phyloP scores from a whole-genome alignment of 2,113 vertebrate genomes.

The Phocoena phocoena region DNA sequence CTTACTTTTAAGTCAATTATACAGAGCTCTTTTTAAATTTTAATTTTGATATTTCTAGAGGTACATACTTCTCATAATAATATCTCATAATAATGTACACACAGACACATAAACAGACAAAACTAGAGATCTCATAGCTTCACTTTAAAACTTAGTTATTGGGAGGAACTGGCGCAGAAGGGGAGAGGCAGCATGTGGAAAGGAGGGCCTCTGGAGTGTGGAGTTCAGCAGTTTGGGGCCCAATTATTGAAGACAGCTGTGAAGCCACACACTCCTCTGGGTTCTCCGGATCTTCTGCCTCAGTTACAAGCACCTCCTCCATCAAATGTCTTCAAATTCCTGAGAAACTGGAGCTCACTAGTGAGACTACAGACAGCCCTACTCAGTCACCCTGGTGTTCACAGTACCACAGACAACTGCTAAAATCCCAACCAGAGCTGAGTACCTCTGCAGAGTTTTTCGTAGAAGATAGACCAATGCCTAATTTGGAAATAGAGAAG shows the following conservation, averaged over 20 bases:
- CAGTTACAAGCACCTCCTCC: slow-evolving; percentile 80
- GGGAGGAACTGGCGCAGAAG: too few species aligned
- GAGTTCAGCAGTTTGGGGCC: slow-evolving; percentile 70
- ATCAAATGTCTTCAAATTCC: slow-evolving; percentile 82
- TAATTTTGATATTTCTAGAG: neutral
- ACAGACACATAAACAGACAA: neutral
- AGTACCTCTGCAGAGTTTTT: slow-evolving; percentile 75
- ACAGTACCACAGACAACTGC: slow-evolving; percentile 79
- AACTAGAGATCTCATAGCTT: neutral
- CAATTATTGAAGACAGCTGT: slow-evolving; percentile 87
- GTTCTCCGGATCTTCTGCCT: slow-evolving; percentile 84
- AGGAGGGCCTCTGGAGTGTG: too few species aligned
- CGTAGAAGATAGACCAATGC: slow-evolving; percentile 80
- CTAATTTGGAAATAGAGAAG: slow-evolving; percentile 78
- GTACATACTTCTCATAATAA: neutral
- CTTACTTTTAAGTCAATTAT: neutral
- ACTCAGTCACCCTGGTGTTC: slow-evolving; percentile 72
- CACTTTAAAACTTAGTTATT: neutral
- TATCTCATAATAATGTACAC: neutral
- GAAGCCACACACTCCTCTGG: slow-evolving; percentile 86
- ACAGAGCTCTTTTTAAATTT: neutral
- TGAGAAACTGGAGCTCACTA: slow-evolving; percentile 82
- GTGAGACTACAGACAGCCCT: slow-evolving; percentile 66
- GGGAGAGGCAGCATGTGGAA: too few species aligned
- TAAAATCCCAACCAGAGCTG: slow-evolving; percentile 79